These are phyloP conservation scores for Polypterus senegalus DNA, from an alignment of 2,113 vertebrate species.

Conservation along the genomic window DNA sequence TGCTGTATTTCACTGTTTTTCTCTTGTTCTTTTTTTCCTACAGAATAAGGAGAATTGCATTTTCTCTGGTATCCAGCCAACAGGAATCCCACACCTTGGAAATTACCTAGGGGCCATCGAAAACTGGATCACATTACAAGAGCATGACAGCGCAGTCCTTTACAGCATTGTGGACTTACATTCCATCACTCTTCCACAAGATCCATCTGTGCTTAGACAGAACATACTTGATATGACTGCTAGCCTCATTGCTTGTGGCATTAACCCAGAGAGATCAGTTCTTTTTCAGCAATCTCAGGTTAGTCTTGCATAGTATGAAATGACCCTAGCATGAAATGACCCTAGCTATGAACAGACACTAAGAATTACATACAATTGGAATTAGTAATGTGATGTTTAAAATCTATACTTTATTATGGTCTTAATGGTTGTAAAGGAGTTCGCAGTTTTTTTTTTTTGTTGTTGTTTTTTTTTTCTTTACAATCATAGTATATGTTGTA, in stretches of 20 bases:
- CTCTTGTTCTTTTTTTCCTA: not conserved
- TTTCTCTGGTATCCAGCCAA: conserved; percentile 92
- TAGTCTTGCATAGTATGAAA: conserved; percentile 2
- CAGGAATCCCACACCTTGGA: conserved; percentile 78
- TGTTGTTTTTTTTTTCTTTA: no score
- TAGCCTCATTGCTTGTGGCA: conserved; percentile 77
- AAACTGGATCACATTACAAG: conserved; percentile 79
- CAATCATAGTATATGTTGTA: no score
- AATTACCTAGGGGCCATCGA: conserved; percentile 92
- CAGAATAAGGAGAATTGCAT: conserved; percentile 34
- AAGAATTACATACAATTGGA: no score
- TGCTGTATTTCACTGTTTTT: not conserved
- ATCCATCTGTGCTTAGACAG: conserved; percentile 50
- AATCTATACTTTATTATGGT: no score
- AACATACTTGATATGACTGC: conserved; percentile 79
- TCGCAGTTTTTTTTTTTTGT: no score
- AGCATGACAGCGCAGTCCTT: conserved; percentile 51
- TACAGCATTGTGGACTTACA: conserved; percentile 91
- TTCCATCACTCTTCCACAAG: conserved; percentile 75
- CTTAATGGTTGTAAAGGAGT: no score
- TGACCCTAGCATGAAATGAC: no score
- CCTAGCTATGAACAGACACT: no score
- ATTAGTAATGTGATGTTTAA: no score
- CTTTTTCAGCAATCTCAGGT: conserved; percentile 95
- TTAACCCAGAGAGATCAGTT: conserved; percentile 66